Evolutionary conservation across 2,113 vertebrate species (phyloP), one percentile per base, ranked within the genome.

Genomic region (Scartelaos histophorus): DNA sequence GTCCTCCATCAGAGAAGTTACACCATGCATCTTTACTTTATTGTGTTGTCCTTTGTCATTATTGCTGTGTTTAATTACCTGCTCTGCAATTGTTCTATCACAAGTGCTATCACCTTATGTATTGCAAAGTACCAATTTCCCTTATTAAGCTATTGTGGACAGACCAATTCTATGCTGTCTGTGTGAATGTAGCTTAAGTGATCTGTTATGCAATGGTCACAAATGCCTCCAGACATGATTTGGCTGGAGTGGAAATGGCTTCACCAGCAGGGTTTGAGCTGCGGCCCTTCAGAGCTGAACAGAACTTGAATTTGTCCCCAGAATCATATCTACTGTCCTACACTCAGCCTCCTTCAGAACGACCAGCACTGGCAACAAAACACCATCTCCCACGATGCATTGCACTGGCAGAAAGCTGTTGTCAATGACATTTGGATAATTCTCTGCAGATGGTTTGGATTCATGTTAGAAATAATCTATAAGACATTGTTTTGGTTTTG

Each of bases 251-350:
- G 19, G 67, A 70, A 69, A 51, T 51, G 25, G 45, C 53, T 0
- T 13, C 73, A 62, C 21, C 21, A 49, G 53, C 51, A 13, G 10
- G 38, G 53, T 51, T 45, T 57, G 51, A 61, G 75, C 46, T 64
- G 49, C 13, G 38, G 17, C 72, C 21, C 34, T 75, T 62, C 43
- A 69, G 45, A 74, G 62, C 53, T 43, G 64, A 53, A 16, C 58
- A n/a, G 34, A 22, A 64, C 72, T 57, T 79, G 75, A 66, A 75
- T 66, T 38, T 9, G 64, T 76, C 66, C 78, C 74, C 58, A 60
- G 67, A 81, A 82, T 75, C 67, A 67, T 71, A 67, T 83, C 79
- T 77, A 60, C 71, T 78, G 69, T 74, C 73, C 67, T 71, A 60
- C 38, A 66, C 73, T 79, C 73, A 80, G 51, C 22, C 47, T 15